Base-by-base conservation (phyloP, 1,140 invertebrate genomes). In the Ganaspis sp. region DNA sequence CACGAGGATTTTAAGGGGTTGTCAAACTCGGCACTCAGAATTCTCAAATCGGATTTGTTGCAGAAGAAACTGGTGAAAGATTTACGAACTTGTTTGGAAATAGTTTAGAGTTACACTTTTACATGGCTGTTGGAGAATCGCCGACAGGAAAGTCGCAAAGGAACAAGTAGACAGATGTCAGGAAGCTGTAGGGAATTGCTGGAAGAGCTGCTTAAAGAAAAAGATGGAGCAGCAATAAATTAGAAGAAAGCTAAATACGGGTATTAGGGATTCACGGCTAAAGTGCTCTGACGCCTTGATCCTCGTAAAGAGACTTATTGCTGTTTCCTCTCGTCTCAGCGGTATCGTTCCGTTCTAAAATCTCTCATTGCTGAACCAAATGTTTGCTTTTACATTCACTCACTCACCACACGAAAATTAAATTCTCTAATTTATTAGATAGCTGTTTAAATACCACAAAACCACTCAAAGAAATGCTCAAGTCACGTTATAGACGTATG, bases 281-380 rank as follows among this genome's bases (percentile, higher is more conserved):
- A 23, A 54, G 45, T 49, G 45, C 1, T 1, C 3, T 19, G 45
- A 54, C 23, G 53, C 53, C 53, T 23, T 58, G 53, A 58, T 58
- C 53, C 53, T 23, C 21, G 53, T 58, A 58, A 58, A 58, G 53
- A 58, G 53, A 58, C 53, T 58, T 58, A 58, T 26, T 58, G 53
- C 21, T 21, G 19, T 58, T 23, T 17, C 53, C 9, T 58, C 53
- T 49, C 4, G 42, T 15, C 15, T 12, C 49, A 54, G 45, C 8
- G 15, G 15, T n/a, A n/a, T 21, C 53, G 9, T 58, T 12, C 21
- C 53, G 11, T 23, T 19, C 19, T 6, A 1, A 21, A 54, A 4
- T n/a, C 19, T 23, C 53, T 9, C 53, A 58, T 23, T 21, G 19
- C 21, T 21, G n/a, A 21, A 58, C 23, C n/a, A 21, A 21, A 8